Percentiles rank a stretch among this genome's conserved stretches.
Conservation (phyloP, 2,888 invertebrate genomes). For the Lepidocyrtinus sp. region DNA sequence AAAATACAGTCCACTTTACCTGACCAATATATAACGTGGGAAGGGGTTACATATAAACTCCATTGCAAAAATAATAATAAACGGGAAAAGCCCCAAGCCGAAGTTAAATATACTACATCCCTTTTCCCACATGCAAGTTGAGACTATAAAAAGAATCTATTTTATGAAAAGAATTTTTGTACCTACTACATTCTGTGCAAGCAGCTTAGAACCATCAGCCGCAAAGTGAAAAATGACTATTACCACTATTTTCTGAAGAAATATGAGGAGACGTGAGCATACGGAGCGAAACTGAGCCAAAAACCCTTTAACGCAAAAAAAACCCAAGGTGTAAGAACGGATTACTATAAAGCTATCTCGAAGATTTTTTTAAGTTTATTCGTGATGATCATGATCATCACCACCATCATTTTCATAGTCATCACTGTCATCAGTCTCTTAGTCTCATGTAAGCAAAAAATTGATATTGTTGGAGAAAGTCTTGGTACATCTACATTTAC, state of each 20-base stretch:
- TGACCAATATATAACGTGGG: slow-evolving; percentile 23
- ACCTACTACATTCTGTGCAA: not conserved
- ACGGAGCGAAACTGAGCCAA: not conserved
- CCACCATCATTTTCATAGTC: not conserved
- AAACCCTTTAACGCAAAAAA: too few species aligned
- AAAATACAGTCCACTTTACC: slow-evolving; percentile 21
- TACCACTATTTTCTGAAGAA: not conserved
- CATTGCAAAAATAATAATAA: too few species aligned
- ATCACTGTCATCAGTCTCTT: not conserved
- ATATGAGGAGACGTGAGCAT: not conserved
- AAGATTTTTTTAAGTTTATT: not conserved
- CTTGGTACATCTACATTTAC: too few species aligned
- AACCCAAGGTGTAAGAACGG: not conserved
- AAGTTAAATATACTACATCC: too few species aligned
- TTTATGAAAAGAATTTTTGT: not conserved
- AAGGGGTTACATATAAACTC: too few species aligned
- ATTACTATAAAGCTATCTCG: not conserved
- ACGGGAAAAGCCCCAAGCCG: too few species aligned
- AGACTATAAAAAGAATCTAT: not conserved
- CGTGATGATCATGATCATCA: not conserved
- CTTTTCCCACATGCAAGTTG: not conserved
- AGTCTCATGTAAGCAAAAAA: too few species aligned
- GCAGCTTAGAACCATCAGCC: not conserved
- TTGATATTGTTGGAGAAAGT: too few species aligned
- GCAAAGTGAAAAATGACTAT: not conserved